Evolutionary conservation across 23 tunicate species (phyloP).

Genomic region (Botrylloides violaceus): DNA sequence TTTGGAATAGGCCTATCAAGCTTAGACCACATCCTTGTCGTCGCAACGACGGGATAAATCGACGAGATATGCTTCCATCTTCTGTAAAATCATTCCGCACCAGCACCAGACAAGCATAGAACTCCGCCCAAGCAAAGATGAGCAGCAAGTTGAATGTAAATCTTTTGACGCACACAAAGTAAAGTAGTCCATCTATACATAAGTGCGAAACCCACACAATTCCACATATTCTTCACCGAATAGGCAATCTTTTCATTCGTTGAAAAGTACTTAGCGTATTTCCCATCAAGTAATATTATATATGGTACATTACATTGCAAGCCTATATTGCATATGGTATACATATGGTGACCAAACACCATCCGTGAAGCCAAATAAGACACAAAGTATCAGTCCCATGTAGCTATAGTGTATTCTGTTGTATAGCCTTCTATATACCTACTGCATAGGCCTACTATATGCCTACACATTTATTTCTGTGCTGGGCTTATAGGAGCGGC

Average conservation of each 20-base stretch:
- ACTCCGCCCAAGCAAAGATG: constrained; percentile 8
- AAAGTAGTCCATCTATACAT: constrained; percentile 20
- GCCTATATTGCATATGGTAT: too few relatives aligned
- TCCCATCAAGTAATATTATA: neutral
- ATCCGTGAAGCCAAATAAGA: constrained; percentile 32
- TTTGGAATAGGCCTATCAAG: too few relatives aligned
- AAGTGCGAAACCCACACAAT: neutral
- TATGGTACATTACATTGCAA: too few relatives aligned
- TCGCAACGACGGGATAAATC: too few relatives aligned
- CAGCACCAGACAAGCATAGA: neutral
- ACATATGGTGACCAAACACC: constrained; percentile 22
- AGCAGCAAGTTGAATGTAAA: neutral
- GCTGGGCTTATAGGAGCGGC: too few relatives aligned
- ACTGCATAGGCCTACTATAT: too few relatives aligned
- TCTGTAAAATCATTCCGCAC: too few relatives aligned
- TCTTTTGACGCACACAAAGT: constrained; percentile 6
- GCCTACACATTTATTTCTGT: too few relatives aligned
- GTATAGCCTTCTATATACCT: too few relatives aligned
- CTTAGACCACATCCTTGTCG: too few relatives aligned
- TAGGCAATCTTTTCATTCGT: constrained; percentile 5
- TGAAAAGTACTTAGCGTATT: constrained; percentile 15
- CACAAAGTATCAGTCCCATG: constrained; percentile 15
- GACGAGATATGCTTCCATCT: too few relatives aligned
- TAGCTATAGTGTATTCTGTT: neutral
- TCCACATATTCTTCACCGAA: constrained; percentile 2